Conservation (phyloP, 2,113 vertebrate genomes). For the Trinectes maculatus region DNA sequence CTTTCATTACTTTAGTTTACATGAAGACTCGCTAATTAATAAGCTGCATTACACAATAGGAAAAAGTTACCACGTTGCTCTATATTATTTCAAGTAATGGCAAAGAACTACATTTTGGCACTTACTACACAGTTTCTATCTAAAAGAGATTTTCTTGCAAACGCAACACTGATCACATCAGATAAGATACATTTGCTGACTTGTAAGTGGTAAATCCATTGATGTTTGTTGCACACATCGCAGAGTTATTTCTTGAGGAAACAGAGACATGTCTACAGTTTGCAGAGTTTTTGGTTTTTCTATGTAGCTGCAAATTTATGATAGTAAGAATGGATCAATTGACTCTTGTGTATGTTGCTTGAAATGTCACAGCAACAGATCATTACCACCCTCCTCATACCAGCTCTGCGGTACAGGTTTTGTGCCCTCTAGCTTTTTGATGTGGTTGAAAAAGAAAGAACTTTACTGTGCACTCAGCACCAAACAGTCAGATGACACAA, state of each 20-base stretch:
- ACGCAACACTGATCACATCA: too few relatives aligned
- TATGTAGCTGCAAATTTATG: not conserved
- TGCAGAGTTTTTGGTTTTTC: conserved; percentile 4
- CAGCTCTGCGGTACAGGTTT: too few relatives aligned
- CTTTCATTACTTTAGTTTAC: conserved; percentile 20
- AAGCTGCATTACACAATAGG: conserved; percentile 16
- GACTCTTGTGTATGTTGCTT: too few relatives aligned
- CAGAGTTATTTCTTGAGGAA: too few relatives aligned
- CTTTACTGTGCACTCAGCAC: too few relatives aligned
- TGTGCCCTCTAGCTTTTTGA: too few relatives aligned
- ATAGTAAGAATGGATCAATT: not conserved
- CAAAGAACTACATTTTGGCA: conserved; percentile 3
- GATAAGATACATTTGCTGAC: not conserved
- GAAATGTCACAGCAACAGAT: too few relatives aligned
- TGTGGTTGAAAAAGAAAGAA: too few relatives aligned
- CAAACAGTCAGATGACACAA: too few relatives aligned
- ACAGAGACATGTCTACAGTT: not conserved
- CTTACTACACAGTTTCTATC: not conserved
- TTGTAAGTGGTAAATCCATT: not conserved
- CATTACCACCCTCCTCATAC: too few relatives aligned
- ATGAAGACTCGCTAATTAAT: not conserved
- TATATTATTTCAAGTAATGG: not conserved
- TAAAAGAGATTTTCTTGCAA: not conserved
- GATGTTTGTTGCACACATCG: not conserved
- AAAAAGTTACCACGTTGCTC: conserved; percentile 6